Conservation (phyloP, 37 sponge, comb jelly and placozoan species). For the Cladorhizidae sp. region DNA sequence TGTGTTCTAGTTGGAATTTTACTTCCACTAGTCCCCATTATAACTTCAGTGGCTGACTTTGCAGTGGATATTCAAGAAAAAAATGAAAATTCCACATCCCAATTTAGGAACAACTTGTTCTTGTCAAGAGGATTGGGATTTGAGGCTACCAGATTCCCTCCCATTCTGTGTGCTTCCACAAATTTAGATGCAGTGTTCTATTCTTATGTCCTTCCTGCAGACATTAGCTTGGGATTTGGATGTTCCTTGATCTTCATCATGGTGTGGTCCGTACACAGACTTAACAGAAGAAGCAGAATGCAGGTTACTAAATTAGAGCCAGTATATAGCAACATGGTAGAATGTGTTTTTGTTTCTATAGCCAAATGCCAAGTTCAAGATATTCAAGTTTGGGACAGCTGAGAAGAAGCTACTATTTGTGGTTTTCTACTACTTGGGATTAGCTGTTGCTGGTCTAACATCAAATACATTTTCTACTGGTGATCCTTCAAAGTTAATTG, state of each 20-base stretch:
- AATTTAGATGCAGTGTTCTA: neutral
- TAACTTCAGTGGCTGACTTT: neutral
- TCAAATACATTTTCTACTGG: neutral
- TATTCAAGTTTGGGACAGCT: constrained; percentile 18
- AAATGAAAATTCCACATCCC: neutral
- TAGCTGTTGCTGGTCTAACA: neutral
- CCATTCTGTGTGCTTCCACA: constrained; percentile 1
- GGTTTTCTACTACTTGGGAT: neutral
- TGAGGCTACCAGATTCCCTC: neutral
- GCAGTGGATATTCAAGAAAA: neutral
- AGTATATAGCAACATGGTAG: no score
- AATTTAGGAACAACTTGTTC: neutral
- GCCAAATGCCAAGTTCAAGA: neutral
- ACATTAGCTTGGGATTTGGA: constrained; percentile 2
- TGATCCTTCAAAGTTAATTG: neutral
- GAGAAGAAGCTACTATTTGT: constrained; percentile 17
- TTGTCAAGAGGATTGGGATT: neutral
- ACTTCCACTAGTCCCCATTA: constrained; percentile 15
- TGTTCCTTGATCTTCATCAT: constrained; percentile 22
- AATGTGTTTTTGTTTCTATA: neutral
- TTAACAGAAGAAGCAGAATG: no score
- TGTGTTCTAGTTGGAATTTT: constrained; percentile 20
- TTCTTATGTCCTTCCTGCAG: constrained; percentile 22
- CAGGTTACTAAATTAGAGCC: no score
- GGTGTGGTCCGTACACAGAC: constrained; percentile 8